phyloP scores from a whole-genome alignment of 2,797 vertebrate species.

The Aphelocoma californica region DNA sequence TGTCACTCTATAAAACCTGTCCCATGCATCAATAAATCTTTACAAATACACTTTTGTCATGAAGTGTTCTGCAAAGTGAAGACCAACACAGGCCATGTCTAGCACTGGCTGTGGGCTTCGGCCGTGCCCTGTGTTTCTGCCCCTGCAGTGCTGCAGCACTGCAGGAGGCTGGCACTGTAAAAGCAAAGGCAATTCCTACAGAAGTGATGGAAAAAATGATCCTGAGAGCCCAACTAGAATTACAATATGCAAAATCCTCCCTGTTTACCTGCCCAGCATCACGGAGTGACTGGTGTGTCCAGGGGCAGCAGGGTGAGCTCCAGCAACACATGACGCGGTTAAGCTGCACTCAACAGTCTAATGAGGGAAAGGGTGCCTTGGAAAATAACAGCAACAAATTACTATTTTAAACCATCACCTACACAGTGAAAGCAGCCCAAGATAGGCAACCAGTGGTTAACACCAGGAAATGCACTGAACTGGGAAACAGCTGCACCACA shows the following conservation, averaged over 20 bases:
- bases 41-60: neutral
- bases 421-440: neutral
- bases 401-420: neutral
- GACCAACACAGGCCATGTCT: neutral
- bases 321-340: fast-evolving
- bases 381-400: neutral
- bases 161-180: neutral
- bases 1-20: fast-evolving
- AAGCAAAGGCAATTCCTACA: neutral
- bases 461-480: neutral
- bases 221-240: too few relatives aligned
- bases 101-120: neutral
- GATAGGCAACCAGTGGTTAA: neutral
- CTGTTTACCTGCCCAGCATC: neutral
- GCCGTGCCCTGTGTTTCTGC: neutral
- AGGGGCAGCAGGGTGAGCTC: neutral
- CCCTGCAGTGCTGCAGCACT: fast-evolving
- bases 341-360: neutral
- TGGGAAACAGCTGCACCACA: too few relatives aligned
- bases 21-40: neutral
- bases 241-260: neutral
- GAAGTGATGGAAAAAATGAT: neutral
- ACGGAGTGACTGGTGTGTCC: fast-evolving
- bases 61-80: neutral
- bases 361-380: neutral